Base-by-base conservation (phyloP, 2,797 vertebrate genomes). In the Microctenopoma lineatum region DNA sequence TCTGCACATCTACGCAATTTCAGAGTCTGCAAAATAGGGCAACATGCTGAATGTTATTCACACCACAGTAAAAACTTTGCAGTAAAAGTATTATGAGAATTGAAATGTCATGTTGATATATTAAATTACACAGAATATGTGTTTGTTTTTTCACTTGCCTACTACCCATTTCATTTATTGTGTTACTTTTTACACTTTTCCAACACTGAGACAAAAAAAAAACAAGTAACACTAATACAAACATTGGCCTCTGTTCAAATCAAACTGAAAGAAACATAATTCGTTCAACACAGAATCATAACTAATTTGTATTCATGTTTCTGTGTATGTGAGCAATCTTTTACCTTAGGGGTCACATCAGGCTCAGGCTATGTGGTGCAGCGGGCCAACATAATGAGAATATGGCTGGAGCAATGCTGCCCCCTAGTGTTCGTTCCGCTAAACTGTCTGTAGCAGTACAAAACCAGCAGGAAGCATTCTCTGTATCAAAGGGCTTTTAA, bases 251-350 rank as follows among this genome's bases (percentile, higher is more conserved):
- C 4, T 47, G 41, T 55, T 52, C 12, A 44, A 34, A 62, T 63
- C 21, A 46, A 70, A 72, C 26, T 5, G 7, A 53, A 66, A 74
- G 4, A 69, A 60, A 70, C n/a, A 46, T 0, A 0, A 61, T 55
- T 41, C 12, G 2, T 47, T 56, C 54, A n/a, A 45, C 42, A 45
- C 16, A 7, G 42, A 45, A 45, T 7, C 16, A n/a, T 7, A 18
- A 45, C 7, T 3, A n/a, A 5, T n/a, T 45, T 45, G 44, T 79
- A 81, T 84, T 79, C 15, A 84, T 73, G 71, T 66, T 77, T 38
- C 7, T 7, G 79, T 79, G 83, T 75, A 75, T 55, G 63, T 65
- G 53, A 66, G 65, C 61, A 77, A 80, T 84, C 84, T 84, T 86
- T 86, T 80, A 79, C 55, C 72, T 62, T 74, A 45, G 55, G 66